Evolutionary conservation across 2,888 invertebrate species (phyloP).

Genomic region (Sclerodermus sp.): DNA sequence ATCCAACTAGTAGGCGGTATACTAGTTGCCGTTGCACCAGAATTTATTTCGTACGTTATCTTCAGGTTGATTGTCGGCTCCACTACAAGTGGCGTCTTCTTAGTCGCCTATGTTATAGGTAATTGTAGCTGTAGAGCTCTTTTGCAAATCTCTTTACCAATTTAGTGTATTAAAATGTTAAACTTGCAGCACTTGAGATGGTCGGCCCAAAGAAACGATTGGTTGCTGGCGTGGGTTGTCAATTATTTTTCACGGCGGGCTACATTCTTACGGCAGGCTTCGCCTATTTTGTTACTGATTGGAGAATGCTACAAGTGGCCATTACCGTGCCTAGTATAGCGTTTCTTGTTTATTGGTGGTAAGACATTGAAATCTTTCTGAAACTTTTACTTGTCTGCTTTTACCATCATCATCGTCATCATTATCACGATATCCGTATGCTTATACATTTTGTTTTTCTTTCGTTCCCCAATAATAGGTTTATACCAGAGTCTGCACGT

Average conservation of each 20-base stretch:
- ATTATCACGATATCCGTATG: neutral
- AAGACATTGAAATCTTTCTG: too few species aligned
- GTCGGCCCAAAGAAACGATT: slow-evolving; percentile 71
- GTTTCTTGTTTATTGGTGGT: slow-evolving; percentile 73
- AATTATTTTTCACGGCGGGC: slow-evolving; percentile 75
- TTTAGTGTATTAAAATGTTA: neutral
- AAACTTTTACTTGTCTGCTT: too few species aligned
- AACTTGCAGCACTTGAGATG: slow-evolving; percentile 66
- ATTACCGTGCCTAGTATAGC: slow-evolving; percentile 70
- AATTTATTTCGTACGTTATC: slow-evolving; percentile 69
- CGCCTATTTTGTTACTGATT: slow-evolving; percentile 69
- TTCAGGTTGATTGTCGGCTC: slow-evolving; percentile 71
- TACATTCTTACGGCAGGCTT: slow-evolving; percentile 70
- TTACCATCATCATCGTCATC: too few species aligned
- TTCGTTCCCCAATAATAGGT: too few species aligned
- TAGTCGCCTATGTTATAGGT: slow-evolving; percentile 79
- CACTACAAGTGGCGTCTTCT: slow-evolving; percentile 75
- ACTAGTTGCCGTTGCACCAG: slow-evolving; percentile 68
- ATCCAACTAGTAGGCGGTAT: slow-evolving; percentile 71
- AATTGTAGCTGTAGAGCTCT: slow-evolving; percentile 29
- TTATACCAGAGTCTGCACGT: slow-evolving; percentile 74
- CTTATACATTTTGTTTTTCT: neutral
- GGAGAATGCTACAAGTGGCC: slow-evolving; percentile 71
- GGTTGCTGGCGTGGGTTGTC: slow-evolving; percentile 72
- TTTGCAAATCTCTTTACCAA: neutral